Percentiles rank a stretch among this genome's conserved stretches.
These are phyloP conservation scores for Drosophila miranda DNA, from an alignment of 1,140 invertebrate genomes.

Conservation along the genomic window DNA sequence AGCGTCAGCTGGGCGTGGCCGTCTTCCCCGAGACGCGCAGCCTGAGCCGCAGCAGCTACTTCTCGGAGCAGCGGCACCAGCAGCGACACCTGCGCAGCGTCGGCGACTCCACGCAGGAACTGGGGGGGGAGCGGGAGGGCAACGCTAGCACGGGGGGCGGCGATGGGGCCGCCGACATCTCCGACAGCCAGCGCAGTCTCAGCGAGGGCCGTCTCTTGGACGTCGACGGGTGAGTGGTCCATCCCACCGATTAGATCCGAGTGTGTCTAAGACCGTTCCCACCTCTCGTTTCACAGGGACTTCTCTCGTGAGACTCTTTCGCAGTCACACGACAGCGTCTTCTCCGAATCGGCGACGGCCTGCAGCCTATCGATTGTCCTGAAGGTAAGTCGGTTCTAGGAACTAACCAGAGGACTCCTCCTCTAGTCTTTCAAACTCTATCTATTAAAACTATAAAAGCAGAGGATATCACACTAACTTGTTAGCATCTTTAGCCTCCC, in stretches of 20 bases:
- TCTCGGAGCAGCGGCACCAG: conserved; percentile 42
- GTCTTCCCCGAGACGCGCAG: conserved; percentile 65
- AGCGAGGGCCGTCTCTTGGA: conserved; percentile 78
- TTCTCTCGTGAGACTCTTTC: conserved; percentile 73
- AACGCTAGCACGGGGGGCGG: conserved; percentile 2
- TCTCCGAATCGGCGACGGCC: conserved; percentile 81
- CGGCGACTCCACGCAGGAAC: conserved; percentile 75
- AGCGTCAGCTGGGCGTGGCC: conserved; percentile 62
- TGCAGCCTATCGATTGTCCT: conserved; percentile 79
- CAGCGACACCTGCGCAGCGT: conserved; percentile 68
- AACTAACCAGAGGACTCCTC: too few relatives aligned
- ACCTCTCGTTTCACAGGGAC: conserved; percentile 51
- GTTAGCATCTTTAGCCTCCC: too few relatives aligned
- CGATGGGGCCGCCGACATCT: conserved; percentile 58
- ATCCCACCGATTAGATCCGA: too few relatives aligned
- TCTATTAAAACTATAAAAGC: too few relatives aligned
- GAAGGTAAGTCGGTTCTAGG: conserved; percentile 66
- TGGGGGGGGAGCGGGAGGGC: conserved; percentile 41
- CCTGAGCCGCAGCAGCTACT: conserved; percentile 64
- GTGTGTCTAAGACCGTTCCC: neutral
- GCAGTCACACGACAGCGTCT: conserved; percentile 81
- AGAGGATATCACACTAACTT: too few relatives aligned
- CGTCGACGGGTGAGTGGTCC: conserved; percentile 67
- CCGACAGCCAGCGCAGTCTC: conserved; percentile 78
- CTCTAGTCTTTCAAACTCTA: too few relatives aligned